Evolutionary conservation across 2,888 invertebrate genomes (phyloP).

Genomic region (Epinotia nisella): DNA sequence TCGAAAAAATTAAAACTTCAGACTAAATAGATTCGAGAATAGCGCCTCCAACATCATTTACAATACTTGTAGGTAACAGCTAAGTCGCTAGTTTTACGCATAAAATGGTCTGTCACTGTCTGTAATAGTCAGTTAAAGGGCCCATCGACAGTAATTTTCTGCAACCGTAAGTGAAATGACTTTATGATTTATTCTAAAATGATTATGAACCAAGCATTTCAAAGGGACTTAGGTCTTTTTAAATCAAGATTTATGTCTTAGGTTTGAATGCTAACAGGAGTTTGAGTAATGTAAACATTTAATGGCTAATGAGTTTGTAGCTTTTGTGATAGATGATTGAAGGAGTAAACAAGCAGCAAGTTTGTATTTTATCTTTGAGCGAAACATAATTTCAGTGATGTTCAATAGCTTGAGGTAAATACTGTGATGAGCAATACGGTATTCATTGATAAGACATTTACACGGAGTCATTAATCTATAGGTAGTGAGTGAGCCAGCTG

Average conservation of each 20-base stretch:
- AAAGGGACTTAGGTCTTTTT: background rate
- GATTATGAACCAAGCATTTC: background rate
- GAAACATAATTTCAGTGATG: background rate
- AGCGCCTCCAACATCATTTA: constrained; percentile 1
- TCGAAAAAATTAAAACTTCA: too few species aligned
- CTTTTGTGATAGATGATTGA: constrained; percentile 8
- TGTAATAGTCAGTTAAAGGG: constrained; percentile 27
- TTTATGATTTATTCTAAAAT: constrained; percentile 2
- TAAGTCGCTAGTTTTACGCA: constrained; percentile 18
- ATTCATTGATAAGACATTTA: too few species aligned
- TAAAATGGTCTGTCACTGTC: constrained; percentile 22
- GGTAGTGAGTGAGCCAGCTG: too few species aligned
- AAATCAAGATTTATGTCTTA: background rate
- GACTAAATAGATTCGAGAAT: constrained; percentile 9
- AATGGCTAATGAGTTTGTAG: constrained; percentile 1
- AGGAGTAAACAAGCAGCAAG: background rate
- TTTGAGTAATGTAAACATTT: constrained; percentile 3
- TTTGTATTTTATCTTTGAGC: background rate
- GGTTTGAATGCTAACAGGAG: constrained; percentile 19
- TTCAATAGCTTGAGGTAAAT: too few species aligned
- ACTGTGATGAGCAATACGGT: too few species aligned
- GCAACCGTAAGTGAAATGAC: constrained; percentile 34
- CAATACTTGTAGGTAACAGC: constrained; percentile 8
- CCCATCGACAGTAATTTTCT: constrained; percentile 36
- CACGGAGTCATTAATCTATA: too few species aligned